These are phyloP conservation scores for Pseudomyrmex concolor DNA, from an alignment of 1,140 invertebrate species.

Conservation along the genomic window DNA sequence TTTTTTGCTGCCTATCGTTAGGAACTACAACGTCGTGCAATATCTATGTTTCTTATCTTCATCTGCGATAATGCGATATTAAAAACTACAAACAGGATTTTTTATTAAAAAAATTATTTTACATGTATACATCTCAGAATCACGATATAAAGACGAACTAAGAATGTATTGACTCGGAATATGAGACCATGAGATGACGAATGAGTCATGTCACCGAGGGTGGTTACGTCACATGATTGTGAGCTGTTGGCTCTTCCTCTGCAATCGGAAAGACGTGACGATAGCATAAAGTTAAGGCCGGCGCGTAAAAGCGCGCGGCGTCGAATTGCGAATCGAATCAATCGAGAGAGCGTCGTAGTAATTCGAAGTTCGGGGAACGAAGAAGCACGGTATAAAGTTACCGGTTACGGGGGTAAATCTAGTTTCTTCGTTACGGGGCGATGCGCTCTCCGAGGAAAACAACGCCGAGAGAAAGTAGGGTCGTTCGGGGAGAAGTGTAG, in stretches of 20 bases:
- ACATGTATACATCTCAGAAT: slow-evolving; percentile 63
- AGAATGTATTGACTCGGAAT: not conserved
- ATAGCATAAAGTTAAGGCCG: slow-evolving; percentile 23
- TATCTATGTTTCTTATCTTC: not conserved
- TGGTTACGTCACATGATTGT: slow-evolving; percentile 34
- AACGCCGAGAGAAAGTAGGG: not conserved
- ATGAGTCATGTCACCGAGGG: slow-evolving; percentile 69
- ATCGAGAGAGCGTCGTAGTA: slow-evolving; percentile 60
- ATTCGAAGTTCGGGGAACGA: slow-evolving; percentile 58
- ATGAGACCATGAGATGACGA: slow-evolving; percentile 71
- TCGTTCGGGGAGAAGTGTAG: slow-evolving; percentile 40
- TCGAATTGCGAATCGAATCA: slow-evolving; percentile 72
- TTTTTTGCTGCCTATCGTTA: not conserved
- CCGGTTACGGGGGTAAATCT: slow-evolving; percentile 55
- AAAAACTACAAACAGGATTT: not conserved
- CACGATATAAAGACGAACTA: not conserved
- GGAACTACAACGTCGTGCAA: not conserved
- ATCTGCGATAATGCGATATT: not conserved
- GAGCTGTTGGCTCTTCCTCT: slow-evolving; percentile 24
- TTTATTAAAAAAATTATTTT: slow-evolving; percentile 66
- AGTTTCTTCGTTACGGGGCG: slow-evolving; percentile 68
- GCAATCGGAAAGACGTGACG: slow-evolving; percentile 46
- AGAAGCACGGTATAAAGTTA: slow-evolving; percentile 43
- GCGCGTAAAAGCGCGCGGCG: slow-evolving; percentile 33
- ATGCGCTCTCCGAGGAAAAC: not conserved